These are phyloP conservation scores for Mnemiopsis leidyi DNA, from an alignment of 37 sponge, comb jelly and placozoan genomes.

Conservation along the genomic window DNA sequence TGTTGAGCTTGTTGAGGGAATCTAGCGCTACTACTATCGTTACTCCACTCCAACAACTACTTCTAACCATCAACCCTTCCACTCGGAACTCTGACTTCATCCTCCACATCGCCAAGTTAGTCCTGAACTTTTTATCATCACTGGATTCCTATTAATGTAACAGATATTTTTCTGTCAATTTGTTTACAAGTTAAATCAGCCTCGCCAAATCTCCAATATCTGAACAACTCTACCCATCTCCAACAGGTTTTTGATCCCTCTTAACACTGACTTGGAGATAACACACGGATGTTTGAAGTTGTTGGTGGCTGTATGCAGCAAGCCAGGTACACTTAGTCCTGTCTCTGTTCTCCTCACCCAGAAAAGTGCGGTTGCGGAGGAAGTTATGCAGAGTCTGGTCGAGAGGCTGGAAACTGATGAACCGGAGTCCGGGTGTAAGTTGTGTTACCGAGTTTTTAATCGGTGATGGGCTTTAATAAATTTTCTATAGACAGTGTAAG, in stretches of 20 bases:
- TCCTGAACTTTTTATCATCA: too few relatives aligned
- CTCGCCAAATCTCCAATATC: too few relatives aligned
- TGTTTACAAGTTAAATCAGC: too few relatives aligned
- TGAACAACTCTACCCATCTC: too few relatives aligned
- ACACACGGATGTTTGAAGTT: constrained; percentile 62
- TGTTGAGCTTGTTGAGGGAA: constrained; percentile 20
- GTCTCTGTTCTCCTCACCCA: constrained; percentile 40
- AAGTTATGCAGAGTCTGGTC: constrained; percentile 57
- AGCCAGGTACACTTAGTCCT: constrained; percentile 48
- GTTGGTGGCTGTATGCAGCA: constrained; percentile 47
- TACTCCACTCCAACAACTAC: constrained; percentile 79
- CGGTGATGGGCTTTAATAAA: too few relatives aligned
- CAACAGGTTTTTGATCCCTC: constrained; percentile 77
- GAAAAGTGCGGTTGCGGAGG: neutral
- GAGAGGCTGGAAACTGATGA: constrained; percentile 56
- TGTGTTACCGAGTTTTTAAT: too few relatives aligned
- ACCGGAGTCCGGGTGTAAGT: neutral
- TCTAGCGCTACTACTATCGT: constrained; percentile 65
- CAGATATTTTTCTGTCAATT: too few relatives aligned
- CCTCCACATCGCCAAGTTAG: constrained; percentile 85
- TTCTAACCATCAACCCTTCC: constrained; percentile 80
- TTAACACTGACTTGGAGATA: constrained; percentile 73
- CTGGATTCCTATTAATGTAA: too few relatives aligned
- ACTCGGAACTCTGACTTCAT: constrained; percentile 78
- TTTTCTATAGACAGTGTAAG: too few relatives aligned